Conservation (phyloP, 2,797 vertebrate genomes). For the Sebastes iracundus region DNA sequence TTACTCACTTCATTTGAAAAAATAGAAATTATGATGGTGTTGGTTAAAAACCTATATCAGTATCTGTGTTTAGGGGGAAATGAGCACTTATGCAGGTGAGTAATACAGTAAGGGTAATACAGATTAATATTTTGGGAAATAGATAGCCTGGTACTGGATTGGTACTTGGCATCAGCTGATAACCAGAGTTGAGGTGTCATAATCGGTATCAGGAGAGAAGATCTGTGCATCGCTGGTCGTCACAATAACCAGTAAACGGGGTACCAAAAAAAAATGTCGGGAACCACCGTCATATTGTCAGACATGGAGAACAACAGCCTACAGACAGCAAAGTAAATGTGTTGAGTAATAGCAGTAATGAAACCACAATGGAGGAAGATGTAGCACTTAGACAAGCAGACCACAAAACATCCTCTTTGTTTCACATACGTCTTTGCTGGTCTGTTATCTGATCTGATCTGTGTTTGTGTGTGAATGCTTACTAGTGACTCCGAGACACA, state of each 20-base stretch:
- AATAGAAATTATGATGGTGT: background rate
- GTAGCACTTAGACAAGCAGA: background rate
- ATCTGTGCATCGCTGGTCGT: background rate
- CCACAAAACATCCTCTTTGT: constrained; percentile 17
- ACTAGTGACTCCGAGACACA: background rate
- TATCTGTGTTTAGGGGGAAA: background rate
- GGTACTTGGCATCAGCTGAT: no score
- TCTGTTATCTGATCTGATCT: background rate
- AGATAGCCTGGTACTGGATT: accelerated
- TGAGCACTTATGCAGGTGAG: no score
- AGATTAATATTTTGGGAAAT: no score
- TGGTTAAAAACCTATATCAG: no score
- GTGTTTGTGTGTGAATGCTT: background rate
- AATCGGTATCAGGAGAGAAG: no score
- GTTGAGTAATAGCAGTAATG: background rate
- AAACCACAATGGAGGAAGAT: constrained; percentile 23
- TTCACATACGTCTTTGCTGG: background rate
- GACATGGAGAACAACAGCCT: background rate
- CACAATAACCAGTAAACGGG: background rate
- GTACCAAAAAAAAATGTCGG: background rate
- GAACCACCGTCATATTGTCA: background rate
- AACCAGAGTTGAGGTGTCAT: no score
- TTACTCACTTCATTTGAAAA: background rate
- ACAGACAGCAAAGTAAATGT: background rate
- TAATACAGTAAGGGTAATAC: no score